phyloP scores from a whole-genome alignment of 2,888 invertebrate species.

The Sturmia bella region DNA sequence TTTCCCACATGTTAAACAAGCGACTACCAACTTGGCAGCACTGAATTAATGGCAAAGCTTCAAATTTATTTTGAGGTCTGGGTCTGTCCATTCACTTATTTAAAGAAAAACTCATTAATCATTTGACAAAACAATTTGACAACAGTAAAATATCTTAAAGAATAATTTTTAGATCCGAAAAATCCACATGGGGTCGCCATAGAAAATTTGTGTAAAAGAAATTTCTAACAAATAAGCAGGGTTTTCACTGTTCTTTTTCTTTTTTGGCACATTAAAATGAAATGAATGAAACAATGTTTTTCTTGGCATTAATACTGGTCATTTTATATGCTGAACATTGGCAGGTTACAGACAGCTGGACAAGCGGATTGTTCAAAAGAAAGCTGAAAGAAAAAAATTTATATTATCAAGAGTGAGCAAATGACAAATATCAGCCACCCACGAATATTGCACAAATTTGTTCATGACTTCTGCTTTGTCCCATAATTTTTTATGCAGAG shows the following conservation, averaged over 20 bases:
- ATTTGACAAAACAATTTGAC: too few relatives aligned
- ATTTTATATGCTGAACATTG: slow-evolving; percentile 27
- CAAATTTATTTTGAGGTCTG: too few relatives aligned
- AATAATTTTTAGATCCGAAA: too few relatives aligned
- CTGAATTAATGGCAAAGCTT: too few relatives aligned
- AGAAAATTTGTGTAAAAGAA: not conserved
- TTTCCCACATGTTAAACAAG: too few relatives aligned
- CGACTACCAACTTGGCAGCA: too few relatives aligned
- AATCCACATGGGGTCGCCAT: not conserved
- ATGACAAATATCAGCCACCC: slow-evolving; percentile 6
- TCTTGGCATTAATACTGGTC: slow-evolving; percentile 1
- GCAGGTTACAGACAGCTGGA: slow-evolving; percentile 31
- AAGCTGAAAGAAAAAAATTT: not conserved
- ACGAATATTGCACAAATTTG: not conserved
- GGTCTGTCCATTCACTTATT: not conserved
- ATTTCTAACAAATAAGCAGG: not conserved
- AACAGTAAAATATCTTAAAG: too few relatives aligned
- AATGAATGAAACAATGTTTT: not conserved
- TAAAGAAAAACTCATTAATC: not conserved
- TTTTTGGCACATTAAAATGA: not conserved
- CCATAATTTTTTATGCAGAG: too few relatives aligned
- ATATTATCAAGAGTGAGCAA: not conserved
- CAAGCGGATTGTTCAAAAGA: not conserved
- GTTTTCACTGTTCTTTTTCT: slow-evolving; percentile 1
- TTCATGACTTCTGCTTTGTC: too few relatives aligned